phyloP scores from a whole-genome alignment of 2,113 vertebrate species.

The Nyctibius bracteatus region DNA sequence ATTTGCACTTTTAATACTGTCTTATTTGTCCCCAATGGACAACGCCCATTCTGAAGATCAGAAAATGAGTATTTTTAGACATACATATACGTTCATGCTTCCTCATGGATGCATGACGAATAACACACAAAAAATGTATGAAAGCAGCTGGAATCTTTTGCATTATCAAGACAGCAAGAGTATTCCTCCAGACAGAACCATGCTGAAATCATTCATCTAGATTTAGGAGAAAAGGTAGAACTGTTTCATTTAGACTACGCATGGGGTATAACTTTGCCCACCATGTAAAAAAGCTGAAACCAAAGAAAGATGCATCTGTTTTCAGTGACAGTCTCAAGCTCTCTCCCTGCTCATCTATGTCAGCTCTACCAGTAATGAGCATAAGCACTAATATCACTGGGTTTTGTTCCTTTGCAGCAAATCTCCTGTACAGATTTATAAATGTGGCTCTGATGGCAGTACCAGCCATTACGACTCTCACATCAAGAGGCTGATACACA shows the following conservation, averaged over 20 bases:
- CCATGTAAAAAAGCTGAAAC: background rate
- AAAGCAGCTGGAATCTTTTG: background rate
- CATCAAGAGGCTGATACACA: constrained; percentile 6
- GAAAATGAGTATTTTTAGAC: background rate
- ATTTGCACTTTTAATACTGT: background rate
- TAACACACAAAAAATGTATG: background rate
- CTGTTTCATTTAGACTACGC: background rate
- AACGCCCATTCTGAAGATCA: background rate
- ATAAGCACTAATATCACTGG: background rate
- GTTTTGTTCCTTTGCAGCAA: background rate
- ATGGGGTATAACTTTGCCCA: background rate
- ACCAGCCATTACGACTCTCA: background rate
- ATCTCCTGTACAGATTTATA: background rate
- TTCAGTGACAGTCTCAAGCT: background rate
- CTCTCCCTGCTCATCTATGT: background rate
- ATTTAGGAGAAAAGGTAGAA: background rate
- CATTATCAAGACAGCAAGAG: background rate
- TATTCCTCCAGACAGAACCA: background rate
- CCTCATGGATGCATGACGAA: background rate
- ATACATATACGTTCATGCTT: background rate
- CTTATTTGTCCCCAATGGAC: background rate
- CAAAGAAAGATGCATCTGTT: background rate
- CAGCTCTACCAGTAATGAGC: constrained; percentile 3
- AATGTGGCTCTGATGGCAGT: background rate
- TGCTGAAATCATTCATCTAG: background rate